These are phyloP conservation scores for Campylorhamphus procurvoides DNA, from an alignment of 2,113 vertebrate species.

Conservation along the genomic window DNA sequence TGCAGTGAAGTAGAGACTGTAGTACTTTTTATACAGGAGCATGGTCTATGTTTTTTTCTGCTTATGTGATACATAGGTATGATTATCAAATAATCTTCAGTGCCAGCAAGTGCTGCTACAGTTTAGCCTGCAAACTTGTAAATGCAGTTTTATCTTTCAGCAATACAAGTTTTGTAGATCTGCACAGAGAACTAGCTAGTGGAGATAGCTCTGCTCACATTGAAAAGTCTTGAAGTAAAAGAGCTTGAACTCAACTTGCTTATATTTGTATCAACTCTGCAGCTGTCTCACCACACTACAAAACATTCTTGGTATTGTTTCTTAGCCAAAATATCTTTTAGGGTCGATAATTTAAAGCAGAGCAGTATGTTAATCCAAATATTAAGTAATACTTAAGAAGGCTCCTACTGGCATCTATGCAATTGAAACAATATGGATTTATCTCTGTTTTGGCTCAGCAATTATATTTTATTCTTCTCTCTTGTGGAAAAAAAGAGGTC, in stretches of 20 bases:
- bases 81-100: constrained; percentile 4
- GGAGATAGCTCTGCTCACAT: neutral
- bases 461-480: neutral
- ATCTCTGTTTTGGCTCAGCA: neutral
- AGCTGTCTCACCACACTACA: neutral
- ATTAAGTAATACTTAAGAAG: neutral
- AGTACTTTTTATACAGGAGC: neutral
- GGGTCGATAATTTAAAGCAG: neutral
- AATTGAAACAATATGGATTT: neutral
- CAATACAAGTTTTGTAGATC: neutral
- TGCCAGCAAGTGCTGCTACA: neutral
- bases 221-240: neutral
- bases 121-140: neutral
- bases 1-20: neutral
- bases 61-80: neutral
- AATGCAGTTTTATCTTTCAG: neutral
- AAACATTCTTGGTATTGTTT: neutral
- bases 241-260: neutral
- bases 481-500: neutral
- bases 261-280: neutral
- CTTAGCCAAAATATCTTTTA: neutral
- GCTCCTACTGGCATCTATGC: neutral
- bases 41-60: neutral
- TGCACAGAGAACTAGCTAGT: neutral
- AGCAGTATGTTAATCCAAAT: neutral